Percentiles rank a stretch among this genome's conserved stretches.
These are phyloP conservation scores for Lepeophtheirus salmonis DNA, from an alignment of 1,140 invertebrate genomes.

Conservation along the genomic window DNA sequence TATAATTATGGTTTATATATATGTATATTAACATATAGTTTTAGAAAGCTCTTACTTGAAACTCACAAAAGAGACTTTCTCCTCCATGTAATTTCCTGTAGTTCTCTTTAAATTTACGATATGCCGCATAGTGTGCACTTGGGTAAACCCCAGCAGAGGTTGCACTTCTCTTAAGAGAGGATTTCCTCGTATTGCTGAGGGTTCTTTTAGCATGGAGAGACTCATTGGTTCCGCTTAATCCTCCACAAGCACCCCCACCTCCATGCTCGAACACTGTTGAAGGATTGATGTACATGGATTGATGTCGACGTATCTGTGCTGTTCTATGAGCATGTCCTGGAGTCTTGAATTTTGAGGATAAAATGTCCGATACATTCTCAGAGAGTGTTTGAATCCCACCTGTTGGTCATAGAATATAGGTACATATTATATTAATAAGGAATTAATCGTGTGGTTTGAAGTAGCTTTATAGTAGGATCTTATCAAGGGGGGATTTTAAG, in stretches of 20 bases:
- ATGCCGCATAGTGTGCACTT: neutral
- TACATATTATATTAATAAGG: too few relatives aligned
- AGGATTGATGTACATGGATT: conserved; percentile 16
- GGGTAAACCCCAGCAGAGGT: neutral
- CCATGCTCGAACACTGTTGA: too few relatives aligned
- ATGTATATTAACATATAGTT: too few relatives aligned
- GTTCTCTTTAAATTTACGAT: neutral
- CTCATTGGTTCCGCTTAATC: too few relatives aligned
- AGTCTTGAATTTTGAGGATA: neutral
- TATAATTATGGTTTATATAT: too few relatives aligned
- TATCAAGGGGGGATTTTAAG: too few relatives aligned
- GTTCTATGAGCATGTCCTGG: neutral
- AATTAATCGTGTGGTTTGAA: too few relatives aligned
- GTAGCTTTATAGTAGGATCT: too few relatives aligned
- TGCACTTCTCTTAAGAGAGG: neutral
- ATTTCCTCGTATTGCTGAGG: neutral
- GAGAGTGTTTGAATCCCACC: conserved; percentile 2
- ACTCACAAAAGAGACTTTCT: neutral
- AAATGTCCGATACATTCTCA: neutral
- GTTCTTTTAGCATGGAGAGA: too few relatives aligned
- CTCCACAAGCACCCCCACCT: too few relatives aligned
- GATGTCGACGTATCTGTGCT: conserved; percentile 6
- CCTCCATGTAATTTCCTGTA: neutral
- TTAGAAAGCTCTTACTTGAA: neutral
- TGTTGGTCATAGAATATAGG: too few relatives aligned